Conservation (phyloP, 1,140 invertebrate genomes). For the Brachionus paranguensis region DNA sequence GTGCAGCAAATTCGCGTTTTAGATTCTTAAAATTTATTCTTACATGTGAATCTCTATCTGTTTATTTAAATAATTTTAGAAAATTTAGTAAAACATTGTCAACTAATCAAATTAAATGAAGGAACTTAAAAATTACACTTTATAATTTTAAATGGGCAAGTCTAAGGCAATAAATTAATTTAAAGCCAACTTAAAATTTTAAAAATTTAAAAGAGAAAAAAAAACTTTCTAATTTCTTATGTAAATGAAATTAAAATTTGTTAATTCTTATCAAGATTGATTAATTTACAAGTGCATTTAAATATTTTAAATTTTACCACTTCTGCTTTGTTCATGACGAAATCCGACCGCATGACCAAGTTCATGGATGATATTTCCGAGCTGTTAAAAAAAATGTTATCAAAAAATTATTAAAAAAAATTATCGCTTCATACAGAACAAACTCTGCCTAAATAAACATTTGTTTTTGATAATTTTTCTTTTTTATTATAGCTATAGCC, state of each 20-base stretch:
- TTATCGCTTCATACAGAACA: conserved; percentile 13
- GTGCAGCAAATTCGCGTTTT: neutral
- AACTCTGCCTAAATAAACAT: conserved; percentile 26
- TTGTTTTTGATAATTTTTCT: neutral
- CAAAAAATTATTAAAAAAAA: neutral
- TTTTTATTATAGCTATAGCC: neutral
- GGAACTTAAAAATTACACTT: no score
- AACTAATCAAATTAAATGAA: neutral
- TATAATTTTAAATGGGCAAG: no score
- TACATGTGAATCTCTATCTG: conserved; percentile 48
- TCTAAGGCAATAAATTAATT: no score
- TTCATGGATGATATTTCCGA: conserved; percentile 63
- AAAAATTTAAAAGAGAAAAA: no score
- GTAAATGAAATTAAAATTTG: neutral
- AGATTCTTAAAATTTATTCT: conserved; percentile 47
- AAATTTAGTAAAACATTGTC: neutral
- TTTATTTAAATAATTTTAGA: neutral
- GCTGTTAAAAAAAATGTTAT: conserved; percentile 18
- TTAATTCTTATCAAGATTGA: neutral
- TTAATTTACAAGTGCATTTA: neutral
- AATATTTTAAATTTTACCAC: neutral
- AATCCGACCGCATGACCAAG: conserved; percentile 64
- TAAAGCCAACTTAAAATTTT: no score
- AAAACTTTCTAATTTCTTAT: neutral
- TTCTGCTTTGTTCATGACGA: conserved; percentile 51